Evolutionary conservation across 1,140 invertebrate species (phyloP).

Genomic region (Aphaenogaster ashmeadi): DNA sequence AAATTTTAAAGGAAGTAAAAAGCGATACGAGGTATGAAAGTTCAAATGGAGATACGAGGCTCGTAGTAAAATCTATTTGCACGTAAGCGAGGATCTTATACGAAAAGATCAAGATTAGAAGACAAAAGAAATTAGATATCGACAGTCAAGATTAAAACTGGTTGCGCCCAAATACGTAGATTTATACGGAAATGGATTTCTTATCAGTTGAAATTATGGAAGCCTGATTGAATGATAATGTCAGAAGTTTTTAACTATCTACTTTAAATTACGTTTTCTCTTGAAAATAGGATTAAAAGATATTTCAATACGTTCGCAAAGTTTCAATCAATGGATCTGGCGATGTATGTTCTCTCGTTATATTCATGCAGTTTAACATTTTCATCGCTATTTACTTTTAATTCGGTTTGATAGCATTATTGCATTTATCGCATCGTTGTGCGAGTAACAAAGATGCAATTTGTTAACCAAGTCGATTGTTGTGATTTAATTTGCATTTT

Average conservation of each 20-base stretch:
- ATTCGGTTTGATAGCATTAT: neutral
- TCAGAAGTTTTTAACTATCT: constrained; percentile 15
- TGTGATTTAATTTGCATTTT: constrained; percentile 38
- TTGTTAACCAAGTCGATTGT: neutral
- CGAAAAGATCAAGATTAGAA: constrained; percentile 10
- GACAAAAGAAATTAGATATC: constrained; percentile 35
- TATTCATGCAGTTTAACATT: neutral
- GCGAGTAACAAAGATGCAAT: constrained; percentile 6
- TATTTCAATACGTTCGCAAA: neutral
- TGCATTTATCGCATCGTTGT: neutral
- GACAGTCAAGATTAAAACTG: constrained; percentile 19
- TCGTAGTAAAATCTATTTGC: constrained; percentile 24
- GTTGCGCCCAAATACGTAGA: neutral
- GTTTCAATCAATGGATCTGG: neutral
- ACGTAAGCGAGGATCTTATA: neutral
- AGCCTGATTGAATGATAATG: constrained; percentile 14
- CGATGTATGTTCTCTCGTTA: neutral
- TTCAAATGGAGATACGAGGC: neutral
- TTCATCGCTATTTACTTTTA: constrained; percentile 40
- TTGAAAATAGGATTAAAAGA: neutral
- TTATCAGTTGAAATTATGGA: constrained; percentile 20
- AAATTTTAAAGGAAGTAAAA: neutral
- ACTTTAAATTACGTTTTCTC: neutral
- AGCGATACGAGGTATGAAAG: neutral
- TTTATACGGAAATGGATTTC: constrained; percentile 10